phyloP scores from a whole-genome alignment of 2,797 vertebrate genomes.

The Anabacerthia variegaticeps region DNA sequence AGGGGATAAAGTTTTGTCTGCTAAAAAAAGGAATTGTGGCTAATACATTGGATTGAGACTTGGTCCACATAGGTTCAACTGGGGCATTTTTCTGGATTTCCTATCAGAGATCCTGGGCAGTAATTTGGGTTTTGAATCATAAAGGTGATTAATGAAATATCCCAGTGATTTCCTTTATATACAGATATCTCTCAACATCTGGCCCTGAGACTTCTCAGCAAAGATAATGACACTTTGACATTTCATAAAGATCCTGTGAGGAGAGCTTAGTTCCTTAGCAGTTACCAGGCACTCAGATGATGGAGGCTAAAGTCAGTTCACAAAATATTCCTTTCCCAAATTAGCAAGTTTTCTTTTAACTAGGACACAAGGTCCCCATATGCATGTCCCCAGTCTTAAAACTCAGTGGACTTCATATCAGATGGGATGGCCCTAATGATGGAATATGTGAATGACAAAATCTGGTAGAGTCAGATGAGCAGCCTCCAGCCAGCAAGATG shows the following conservation, averaged over 20 bases:
- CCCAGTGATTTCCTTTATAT: background rate
- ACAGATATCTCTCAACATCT: background rate
- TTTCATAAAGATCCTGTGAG: background rate
- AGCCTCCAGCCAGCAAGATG: background rate
- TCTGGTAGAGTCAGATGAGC: background rate
- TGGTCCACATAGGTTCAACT: background rate
- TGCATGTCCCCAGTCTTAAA: fast-evolving
- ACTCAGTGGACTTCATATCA: background rate
- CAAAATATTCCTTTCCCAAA: background rate
- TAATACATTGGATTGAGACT: background rate
- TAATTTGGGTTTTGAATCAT: background rate
- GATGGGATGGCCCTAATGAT: background rate
- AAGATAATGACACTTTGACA: background rate
- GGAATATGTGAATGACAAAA: background rate
- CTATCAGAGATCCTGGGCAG: background rate
- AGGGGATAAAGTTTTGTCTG: background rate
- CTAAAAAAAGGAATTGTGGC: background rate
- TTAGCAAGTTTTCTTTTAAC: background rate
- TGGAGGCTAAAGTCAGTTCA: background rate
- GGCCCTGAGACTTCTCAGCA: background rate
- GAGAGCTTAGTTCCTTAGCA: background rate
- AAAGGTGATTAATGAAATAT: background rate
- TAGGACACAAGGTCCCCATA: background rate
- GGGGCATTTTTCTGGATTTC: background rate
- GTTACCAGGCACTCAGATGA: background rate